Evolutionary conservation across 2,888 invertebrate species (phyloP).

Genomic region (Amaurobius ferox): DNA sequence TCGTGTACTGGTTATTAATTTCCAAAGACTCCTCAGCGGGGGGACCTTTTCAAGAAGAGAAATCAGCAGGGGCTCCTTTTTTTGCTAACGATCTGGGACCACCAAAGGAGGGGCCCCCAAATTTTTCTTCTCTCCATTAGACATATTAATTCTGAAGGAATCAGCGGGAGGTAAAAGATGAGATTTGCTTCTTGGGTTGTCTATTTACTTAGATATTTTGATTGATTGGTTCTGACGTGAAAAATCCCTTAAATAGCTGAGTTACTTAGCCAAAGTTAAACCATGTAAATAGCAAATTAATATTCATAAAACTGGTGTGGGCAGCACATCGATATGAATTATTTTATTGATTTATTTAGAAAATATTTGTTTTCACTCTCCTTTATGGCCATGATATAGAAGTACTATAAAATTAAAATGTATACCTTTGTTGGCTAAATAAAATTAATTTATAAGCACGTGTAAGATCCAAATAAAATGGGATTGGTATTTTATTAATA

Average conservation of each 20-base stretch:
- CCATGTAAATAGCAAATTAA: no score
- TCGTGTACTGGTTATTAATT: conserved; percentile 56
- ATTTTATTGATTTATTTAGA: no score
- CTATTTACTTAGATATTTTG: not conserved
- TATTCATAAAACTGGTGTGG: no score
- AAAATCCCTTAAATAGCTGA: not conserved
- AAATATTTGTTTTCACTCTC: no score
- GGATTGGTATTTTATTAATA: no score
- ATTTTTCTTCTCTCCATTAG: conserved; percentile 37
- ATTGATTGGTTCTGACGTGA: not conserved
- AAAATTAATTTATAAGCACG: no score
- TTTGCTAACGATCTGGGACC: conserved; percentile 55
- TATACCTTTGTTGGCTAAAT: no score
- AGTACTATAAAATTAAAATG: no score
- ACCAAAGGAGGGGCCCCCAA: conserved; percentile 29
- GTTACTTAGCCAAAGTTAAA: not conserved
- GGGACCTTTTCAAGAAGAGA: conserved; percentile 32
- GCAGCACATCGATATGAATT: no score
- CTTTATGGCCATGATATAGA: no score
- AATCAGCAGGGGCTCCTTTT: conserved; percentile 32
- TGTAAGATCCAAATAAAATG: no score
- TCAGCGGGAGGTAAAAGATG: conserved; percentile 59
- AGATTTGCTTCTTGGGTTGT: conserved; percentile 10
- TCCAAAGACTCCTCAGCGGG: conserved; percentile 35
- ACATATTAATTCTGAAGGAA: conserved; percentile 60